Base-by-base conservation (phyloP, 2,113 vertebrate genomes). In the Etia nguti region DNA sequence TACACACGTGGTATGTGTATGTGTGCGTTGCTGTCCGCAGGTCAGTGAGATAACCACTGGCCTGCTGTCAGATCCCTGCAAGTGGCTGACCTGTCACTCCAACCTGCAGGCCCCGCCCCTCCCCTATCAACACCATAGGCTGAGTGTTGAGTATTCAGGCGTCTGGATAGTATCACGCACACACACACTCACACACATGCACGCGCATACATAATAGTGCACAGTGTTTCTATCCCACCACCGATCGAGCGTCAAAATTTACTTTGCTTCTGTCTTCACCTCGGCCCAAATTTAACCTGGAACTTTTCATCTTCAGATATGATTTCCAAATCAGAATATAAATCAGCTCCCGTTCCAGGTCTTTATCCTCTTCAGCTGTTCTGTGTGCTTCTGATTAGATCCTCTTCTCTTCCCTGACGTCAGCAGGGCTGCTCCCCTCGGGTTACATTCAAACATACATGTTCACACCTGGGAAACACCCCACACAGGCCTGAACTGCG, bases 341-440 rank as follows among this genome's bases (percentile, higher is more conserved):
- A 65, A 91, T 90, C 75, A 41, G 43, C 43, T 80, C 65, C 62
- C 5, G 70, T 80, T 88, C 88, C 87, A 88, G 38, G 10, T 86
- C 86, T 88, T 93, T 88, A 92, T 91, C 89, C 83, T 59, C 70
- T 82, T 88, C 88, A 89, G 89, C 92, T 93, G 87, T 73, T 13
- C 15, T 75, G 31, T 79, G 50, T 86, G 84, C 82, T 86, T 90
- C 87, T 90, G 88, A 91, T 95, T 89, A 92, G 88, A 93, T 93
- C 88, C 80, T 87, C 41, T 75, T 55, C 84, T 82, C 56, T 70
- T 81, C 83, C 86, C 84, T 89, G 82, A 91, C 83, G 75, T 93
- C 89, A 92, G 54, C 62, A 3, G 52, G 57, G 59, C 86, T 55
- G 84, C 62, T 84, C 41, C 80, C 88, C 56, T 55, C 8, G 5